Base-by-base conservation (phyloP, 2,888 invertebrate genomes). In the Mesoligia furuncula region DNA sequence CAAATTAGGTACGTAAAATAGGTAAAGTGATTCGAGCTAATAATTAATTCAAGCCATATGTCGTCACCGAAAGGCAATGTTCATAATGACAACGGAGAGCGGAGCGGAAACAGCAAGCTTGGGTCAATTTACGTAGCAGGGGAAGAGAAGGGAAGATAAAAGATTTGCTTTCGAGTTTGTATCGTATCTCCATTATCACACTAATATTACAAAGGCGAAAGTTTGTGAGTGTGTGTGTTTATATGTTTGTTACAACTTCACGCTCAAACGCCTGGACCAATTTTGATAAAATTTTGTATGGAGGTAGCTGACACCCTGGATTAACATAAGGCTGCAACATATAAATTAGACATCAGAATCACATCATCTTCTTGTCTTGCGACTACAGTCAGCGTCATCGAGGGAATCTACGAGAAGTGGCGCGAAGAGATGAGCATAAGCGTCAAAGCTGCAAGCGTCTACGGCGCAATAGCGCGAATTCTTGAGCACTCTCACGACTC, bases 21-120 rank as follows among this genome's bases (percentile, higher is more conserved):
- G 45, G 27, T 57, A 54, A 79, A 80, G 45, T 66, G 20, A 59
- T 15, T 27, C 13, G 57, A 65, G 27, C 51, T 54, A 54, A 70
- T 79, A 80, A 75, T 75, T 75, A 75, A 80, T 80, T 81, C 51
- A 75, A 61, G 27, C 69, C 59, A 27, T 61, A 66, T 74, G 57
- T 59, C 68, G 42, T 59, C 70, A 74, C 65, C 17, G 4, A 36
- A 20, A 9, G 31, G 48, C 27, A 17, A 48, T 5, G 57, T 4
- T 48, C 1, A 13, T 13, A 0, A 17, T 74, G 27, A 24, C 5
- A 65, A 39, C 75, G 75, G 8, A 0, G 7, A 20, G 36, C 15
- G 45, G 9, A 42, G n/a, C n/a, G n/a, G n/a, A 36, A 36, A 36
- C 36, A 36, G 36, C 0, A 8, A 59, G 36, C 6, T 36, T 42